Conservation (phyloP, 2,888 invertebrate species). For the Sinelater perroti region DNA sequence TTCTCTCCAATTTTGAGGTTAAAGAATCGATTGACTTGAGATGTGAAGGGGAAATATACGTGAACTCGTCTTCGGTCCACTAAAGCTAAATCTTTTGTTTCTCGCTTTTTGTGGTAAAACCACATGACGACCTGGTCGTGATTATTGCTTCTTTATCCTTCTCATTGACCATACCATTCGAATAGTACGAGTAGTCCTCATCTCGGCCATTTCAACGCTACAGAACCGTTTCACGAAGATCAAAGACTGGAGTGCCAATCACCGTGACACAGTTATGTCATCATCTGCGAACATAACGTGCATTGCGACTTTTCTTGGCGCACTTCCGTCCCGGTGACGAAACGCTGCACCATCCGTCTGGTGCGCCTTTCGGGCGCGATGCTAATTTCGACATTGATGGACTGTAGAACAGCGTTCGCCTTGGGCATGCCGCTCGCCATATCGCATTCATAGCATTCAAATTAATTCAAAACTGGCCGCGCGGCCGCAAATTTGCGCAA, state of each 20-base stretch:
- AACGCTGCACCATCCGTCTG: slow-evolving; percentile 1
- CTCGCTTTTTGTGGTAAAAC: too few relatives aligned
- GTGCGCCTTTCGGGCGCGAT: not conserved
- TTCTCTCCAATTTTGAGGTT: too few relatives aligned
- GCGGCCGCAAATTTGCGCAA: slow-evolving; percentile 5
- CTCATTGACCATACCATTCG: too few relatives aligned
- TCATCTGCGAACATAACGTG: not conserved
- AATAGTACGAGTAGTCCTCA: too few relatives aligned
- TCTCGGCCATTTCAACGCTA: too few relatives aligned
- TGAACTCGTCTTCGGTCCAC: too few relatives aligned
- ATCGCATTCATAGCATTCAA: slow-evolving; percentile 12
- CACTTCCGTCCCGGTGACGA: not conserved
- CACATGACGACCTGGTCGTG: too few relatives aligned
- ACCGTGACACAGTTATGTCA: not conserved
- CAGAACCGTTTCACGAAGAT: too few relatives aligned
- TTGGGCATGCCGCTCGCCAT: slow-evolving; percentile 4
- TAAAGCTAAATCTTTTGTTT: too few relatives aligned
- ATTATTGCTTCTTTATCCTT: too few relatives aligned
- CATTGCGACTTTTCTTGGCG: not conserved
- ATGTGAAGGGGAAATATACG: too few relatives aligned
- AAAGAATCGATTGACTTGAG: too few relatives aligned
- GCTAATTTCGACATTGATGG: slow-evolving; percentile 8
- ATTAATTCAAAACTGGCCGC: slow-evolving; percentile 14
- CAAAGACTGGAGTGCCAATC: not conserved
- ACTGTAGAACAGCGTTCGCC: slow-evolving; percentile 4